Base-by-base conservation (phyloP, 2,113 vertebrate genomes). In the Nyctibius bracteatus region DNA sequence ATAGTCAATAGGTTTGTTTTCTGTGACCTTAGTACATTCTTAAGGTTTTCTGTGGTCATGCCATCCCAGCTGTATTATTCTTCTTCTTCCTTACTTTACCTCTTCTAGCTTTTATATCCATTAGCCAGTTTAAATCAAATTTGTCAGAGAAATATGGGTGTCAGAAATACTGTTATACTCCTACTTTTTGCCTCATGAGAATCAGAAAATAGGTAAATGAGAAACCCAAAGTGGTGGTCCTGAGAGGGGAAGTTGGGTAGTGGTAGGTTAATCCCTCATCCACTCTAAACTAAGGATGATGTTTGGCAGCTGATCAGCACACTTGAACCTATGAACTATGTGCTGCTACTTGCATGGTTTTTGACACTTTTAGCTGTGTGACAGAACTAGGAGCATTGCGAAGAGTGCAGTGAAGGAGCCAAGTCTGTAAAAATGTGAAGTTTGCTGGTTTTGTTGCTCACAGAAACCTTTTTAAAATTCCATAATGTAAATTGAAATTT, bases 251-350 rank as follows among this genome's bases (percentile, higher is more conserved):
- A 19, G 11, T 27, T 5, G 16, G 11, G 14, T 13, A 37, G 30
- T 46, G 27, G 41, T 46, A 65, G 39, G 35, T 78, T 70, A 46
- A n/a, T 83, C 74, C 30, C 39, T 51, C 33, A n/a, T 63, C 16
- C 5, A 1, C 5, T 61, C 49, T 30, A 31, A 31, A 62, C 14
- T 16, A 37, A 52, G 61, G 39, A 39, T 79, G 70, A 28, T 0
- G 0, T 61, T 25, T 74, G 35, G 33, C 87, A 63, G 18, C 31
- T 0, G 0, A 12, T 31, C 17, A 24, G 59, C 75, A 52, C 31
- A 52, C 27, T 35, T 47, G 23, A 70, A 15, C 44, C 19, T 51
- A 6, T 30, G 75, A 35, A 66, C 37, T 30, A 17, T 12, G 21
- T 23, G 1, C 57, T 93, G 74, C 59, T 54, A 1, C n/a, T 62